phyloP scores from a whole-genome alignment of 2,797 vertebrate genomes.

The Silurus lanzhouensis region DNA sequence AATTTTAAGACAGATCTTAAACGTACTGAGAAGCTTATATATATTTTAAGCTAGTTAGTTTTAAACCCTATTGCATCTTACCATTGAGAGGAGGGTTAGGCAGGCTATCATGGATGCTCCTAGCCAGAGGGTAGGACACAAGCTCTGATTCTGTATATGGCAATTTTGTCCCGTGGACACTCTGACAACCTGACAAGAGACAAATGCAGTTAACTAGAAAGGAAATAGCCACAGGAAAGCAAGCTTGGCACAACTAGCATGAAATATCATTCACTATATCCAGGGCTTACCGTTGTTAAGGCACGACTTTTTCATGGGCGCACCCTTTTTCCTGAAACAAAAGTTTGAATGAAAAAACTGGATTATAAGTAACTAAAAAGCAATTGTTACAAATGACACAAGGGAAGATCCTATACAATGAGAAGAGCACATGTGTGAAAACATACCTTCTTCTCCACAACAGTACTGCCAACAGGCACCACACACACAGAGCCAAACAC shows the following conservation, averaged over 20 bases:
- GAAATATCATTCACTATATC: background rate
- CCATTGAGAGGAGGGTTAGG: constrained; percentile 75
- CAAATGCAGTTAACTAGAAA: constrained; percentile 26
- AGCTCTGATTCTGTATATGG: constrained; percentile 65
- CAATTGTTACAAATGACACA: background rate
- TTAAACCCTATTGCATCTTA: constrained; percentile 54
- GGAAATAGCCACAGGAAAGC: background rate
- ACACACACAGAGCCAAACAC: constrained; percentile 74
- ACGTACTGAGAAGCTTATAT: background rate
- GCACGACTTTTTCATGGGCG: constrained; percentile 69
- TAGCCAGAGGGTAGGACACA: constrained; percentile 72
- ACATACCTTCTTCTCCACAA: constrained; percentile 81
- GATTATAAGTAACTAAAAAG: background rate
- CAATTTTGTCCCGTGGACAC: constrained; percentile 70
- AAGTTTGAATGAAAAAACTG: constrained; percentile 24
- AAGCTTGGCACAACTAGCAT: constrained; percentile 12
- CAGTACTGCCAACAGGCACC: constrained; percentile 77
- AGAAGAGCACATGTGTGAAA: background rate
- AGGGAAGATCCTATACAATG: background rate
- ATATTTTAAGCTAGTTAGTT: background rate
- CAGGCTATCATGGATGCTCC: constrained; percentile 67
- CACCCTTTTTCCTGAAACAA: constrained; percentile 71
- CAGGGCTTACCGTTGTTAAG: constrained; percentile 71
- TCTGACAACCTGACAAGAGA: constrained; percentile 63
- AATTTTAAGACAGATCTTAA: background rate